Percentiles rank a stretch among this genome's conserved stretches.
These are phyloP conservation scores for Smithornis capensis DNA, from an alignment of 2,113 vertebrate genomes.

Conservation along the genomic window DNA sequence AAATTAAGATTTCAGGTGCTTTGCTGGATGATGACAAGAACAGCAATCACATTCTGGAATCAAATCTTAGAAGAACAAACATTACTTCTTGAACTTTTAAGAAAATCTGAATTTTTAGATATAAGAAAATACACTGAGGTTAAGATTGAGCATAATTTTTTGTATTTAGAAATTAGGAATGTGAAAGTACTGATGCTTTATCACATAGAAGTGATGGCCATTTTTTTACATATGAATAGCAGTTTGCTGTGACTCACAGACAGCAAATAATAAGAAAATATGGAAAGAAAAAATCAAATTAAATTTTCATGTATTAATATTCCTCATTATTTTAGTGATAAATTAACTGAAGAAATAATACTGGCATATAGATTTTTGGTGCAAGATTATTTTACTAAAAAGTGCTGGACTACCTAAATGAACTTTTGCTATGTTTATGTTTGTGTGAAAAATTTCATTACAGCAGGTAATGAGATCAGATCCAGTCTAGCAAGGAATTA, in stretches of 20 bases:
- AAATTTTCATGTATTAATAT: neutral
- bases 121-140: neutral
- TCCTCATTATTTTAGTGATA: neutral
- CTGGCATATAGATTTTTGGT: neutral
- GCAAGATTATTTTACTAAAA: neutral
- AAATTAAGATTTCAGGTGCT: neutral
- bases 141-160: neutral
- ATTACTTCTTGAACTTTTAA: neutral
- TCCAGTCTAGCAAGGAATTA: neutral
- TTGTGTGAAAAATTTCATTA: neutral
- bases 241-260: neutral
- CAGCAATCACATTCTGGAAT: neutral
- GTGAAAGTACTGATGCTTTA: neutral
- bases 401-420: neutral
- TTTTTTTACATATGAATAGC: neutral
- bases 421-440: neutral
- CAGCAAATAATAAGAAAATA: neutral
- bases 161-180: neutral
- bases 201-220: neutral
- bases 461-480: neutral
- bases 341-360: neutral
- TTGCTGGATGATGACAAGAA: neutral
- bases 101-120: neutral
- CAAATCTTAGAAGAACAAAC: neutral
- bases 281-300: neutral